Conservation (phyloP, 2,888 invertebrate genomes). For the Bombylius major region DNA sequence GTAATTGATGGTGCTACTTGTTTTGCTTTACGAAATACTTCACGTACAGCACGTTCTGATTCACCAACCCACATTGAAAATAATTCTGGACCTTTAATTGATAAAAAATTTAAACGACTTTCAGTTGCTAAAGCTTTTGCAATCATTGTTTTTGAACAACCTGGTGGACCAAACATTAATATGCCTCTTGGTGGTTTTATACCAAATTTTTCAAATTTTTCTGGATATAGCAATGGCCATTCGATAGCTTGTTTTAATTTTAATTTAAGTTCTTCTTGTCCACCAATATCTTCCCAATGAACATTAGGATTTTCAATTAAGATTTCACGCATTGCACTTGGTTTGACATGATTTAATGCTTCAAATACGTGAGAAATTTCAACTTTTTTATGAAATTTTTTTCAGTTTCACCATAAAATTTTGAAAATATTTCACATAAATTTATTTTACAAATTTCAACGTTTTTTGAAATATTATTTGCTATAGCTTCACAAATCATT, state of each 20-base stretch:
- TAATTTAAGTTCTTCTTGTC: slow-evolving; percentile 72
- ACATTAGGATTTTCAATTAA: slow-evolving; percentile 79
- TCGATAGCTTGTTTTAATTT: slow-evolving; percentile 82
- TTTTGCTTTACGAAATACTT: slow-evolving; percentile 80
- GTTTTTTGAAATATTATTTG: no score
- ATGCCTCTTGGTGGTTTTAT: slow-evolving; percentile 80
- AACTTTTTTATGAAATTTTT: no score
- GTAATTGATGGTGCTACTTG: slow-evolving; percentile 89
- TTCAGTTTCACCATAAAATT: no score
- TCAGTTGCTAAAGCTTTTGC: slow-evolving; percentile 95
- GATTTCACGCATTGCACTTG: no score
- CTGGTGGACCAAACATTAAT: slow-evolving; percentile 93
- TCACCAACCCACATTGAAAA: slow-evolving; percentile 99
- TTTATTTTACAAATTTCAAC: no score
- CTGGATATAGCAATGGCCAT: slow-evolving; percentile 82
- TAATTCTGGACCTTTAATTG: slow-evolving; percentile 91
- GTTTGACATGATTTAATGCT: no score
- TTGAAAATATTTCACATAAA: no score
- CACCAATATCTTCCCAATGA: slow-evolving; percentile 88
- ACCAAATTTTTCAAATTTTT: slow-evolving; percentile 66
- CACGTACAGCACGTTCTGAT: slow-evolving; percentile 84
- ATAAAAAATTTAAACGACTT: slow-evolving; percentile 87
- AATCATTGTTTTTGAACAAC: slow-evolving; percentile 97
- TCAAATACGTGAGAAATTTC: no score
- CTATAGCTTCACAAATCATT: no score